Base-by-base conservation (phyloP, 2,888 invertebrate genomes). In the Eupeodes latifasciatus region DNA sequence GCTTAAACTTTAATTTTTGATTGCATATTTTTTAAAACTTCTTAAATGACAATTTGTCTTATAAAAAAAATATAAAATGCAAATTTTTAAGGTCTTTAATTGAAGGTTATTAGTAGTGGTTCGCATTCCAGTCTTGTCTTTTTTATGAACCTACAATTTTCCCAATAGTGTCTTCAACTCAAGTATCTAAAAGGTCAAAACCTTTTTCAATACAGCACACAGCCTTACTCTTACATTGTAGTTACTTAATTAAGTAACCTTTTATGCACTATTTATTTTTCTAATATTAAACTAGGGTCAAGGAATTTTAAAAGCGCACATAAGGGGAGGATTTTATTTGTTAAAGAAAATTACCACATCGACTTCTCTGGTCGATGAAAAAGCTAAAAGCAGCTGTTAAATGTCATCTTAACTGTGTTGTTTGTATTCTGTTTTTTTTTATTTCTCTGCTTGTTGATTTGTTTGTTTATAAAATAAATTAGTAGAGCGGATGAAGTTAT, bases 161-260 rank as follows among this genome's bases (percentile, higher is more conserved):
- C 27, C 3, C 27, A 2, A 27, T 27, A 27, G 27, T 27, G 27
- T 3, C 27, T 27, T 27, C 27, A 27, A 27, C 27, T 2, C 27
- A 27, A 27, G 27, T 27, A 27, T 6, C 5, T 14, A 44, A 19
- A 36, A 36, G 44, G 55, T 62, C 69, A 76, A 62, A 69, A 76
- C 69, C 69, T 40, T 64, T 10, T 10, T 9, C 40, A 74, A 19
- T 27, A 69, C 36, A 71, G 40, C 34, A 51, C 14, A 11, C 14
- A 12, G 14, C 59, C n/a, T 59, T 5, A 44, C 44, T 9, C 44
- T 9, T 9, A 16, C 10, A 4, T 53, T 2, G 16, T 49, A 53
- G 40, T 47, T 64, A 44, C 59, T 61, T 34, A 74, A 76, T 77
- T 76, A 71, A 27, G 40, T 64, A 81, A 47, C 76, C 71, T 72